These are phyloP conservation scores for Irena cyanogastra DNA, from an alignment of 2,113 vertebrate genomes.

Conservation along the genomic window DNA sequence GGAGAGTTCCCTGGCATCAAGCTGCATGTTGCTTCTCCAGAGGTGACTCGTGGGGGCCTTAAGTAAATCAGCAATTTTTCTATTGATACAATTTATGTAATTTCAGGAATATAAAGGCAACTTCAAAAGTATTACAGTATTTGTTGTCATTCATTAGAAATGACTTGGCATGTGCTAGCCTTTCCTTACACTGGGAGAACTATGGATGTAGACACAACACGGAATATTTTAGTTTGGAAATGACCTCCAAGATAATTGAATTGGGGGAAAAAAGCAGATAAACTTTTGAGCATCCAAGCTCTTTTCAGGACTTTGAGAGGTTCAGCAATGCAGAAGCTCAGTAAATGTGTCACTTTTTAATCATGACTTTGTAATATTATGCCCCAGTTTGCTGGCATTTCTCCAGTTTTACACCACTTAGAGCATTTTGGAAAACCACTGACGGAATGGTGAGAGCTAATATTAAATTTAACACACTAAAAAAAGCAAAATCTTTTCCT, in stretches of 20 bases:
- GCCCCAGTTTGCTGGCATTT: neutral
- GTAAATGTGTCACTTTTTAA: neutral
- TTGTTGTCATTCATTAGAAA: neutral
- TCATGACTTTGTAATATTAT: neutral
- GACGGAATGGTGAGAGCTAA: neutral
- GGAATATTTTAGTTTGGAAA: neutral
- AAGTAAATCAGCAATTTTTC: conserved; percentile 23
- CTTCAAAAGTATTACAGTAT: neutral
- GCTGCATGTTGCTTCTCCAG: neutral
- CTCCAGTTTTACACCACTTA: neutral
- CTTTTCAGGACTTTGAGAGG: neutral
- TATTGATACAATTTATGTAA: neutral
- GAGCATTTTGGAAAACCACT: neutral
- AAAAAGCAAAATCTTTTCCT: neutral
- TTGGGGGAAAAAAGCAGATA: neutral
- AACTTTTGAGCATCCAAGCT: neutral
- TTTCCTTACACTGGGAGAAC: neutral
- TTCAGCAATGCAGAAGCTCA: neutral
- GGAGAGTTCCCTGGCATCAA: neutral
- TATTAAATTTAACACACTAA: neutral
- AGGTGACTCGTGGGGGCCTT: neutral
- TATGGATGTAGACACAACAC: neutral
- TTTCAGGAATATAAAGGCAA: neutral
- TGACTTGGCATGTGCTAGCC: neutral
- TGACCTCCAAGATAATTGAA: neutral